Evolutionary conservation across 2,113 vertebrate species (phyloP).

Genomic region (Ictalurus punctatus): DNA sequence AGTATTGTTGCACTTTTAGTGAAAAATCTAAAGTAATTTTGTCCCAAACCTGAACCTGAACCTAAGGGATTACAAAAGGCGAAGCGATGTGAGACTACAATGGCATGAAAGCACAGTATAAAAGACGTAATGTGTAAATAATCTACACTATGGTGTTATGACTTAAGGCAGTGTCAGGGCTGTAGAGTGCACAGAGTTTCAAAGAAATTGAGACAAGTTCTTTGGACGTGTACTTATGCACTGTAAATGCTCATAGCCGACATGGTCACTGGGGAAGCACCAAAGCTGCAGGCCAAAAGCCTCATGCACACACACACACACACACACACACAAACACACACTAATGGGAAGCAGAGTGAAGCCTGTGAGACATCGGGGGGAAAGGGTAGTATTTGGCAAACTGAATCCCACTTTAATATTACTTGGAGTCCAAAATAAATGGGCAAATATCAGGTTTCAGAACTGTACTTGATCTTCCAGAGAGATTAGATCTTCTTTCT

Average conservation of each 20-base stretch:
- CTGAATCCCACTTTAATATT: conserved; percentile 87
- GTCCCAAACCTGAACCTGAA: neutral
- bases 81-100: neutral
- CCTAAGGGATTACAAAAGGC: neutral
- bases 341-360: conserved; percentile 69
- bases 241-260: neutral
- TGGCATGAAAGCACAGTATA: neutral
- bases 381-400: conserved; percentile 86
- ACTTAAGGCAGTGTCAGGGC: neutral
- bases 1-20: neutral
- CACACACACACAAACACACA: conserved; percentile 58
- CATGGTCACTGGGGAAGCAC: conserved; percentile 64
- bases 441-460: conserved; percentile 86
- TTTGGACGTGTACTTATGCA: conserved; percentile 13
- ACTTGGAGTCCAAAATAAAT: conserved; percentile 82
- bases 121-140: neutral
- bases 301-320: conserved; percentile 71
- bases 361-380: conserved; percentile 81
- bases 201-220: conserved; percentile 11
- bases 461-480: conserved; percentile 71
- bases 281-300: conserved; percentile 82
- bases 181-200: neutral
- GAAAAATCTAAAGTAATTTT: conserved; percentile 10
- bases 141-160: neutral
- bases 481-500: conserved; percentile 87